Evolutionary conservation across 1,140 invertebrate species (phyloP), one percentile per base, ranked within the genome.

Genomic region (Hirudo medicinalis): DNA sequence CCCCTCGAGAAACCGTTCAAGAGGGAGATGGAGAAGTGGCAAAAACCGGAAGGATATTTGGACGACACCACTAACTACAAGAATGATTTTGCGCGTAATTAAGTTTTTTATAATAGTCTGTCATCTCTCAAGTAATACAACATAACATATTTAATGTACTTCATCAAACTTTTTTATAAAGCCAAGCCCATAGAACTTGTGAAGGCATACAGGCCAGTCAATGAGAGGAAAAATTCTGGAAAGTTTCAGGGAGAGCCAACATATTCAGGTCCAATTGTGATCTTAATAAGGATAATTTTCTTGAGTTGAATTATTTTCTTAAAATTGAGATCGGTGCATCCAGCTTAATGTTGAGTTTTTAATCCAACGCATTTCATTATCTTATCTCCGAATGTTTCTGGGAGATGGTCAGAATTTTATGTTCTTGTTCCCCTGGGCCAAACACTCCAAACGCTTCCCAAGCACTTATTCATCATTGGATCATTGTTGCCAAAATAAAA

Each of bases 231-330:
- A 67, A 67, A 77, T 15, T 74, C 75, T 11, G 80, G 77, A 22
- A 79, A 74, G 74, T 83, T 83, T 78, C 80, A 82, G 71, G 82
- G 82, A 32, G 79, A 81, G 75, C 82, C 82, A 53, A 83, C 82
- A 40, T 83, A 83, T 72, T 78, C 75, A 77, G 72, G 80, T 82
- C 76, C 67, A 17, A 15, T 25, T 32, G 8, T 15, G 36, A 8
- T 68, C n/a, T 13, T 43, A 68, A 40, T 27, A 68, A 22, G 20
- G 54, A 57, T 57, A 25, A 57, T 57, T 20, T n/a, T 57, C 5
- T n/a, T 57, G 9, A 57, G 20, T n/a, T n/a, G 2, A 57, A 57
- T 57, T 25, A 57, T 57, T n/a, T n/a, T 57, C 5, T 2, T 49
- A 49, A 17, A 49, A 49, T 49, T 49, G 3, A 49, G 43, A 40